Evolutionary conservation across 2,113 vertebrate species (phyloP), one percentile per base, ranked within the genome.

Genomic region (Seriola dumerili): DNA sequence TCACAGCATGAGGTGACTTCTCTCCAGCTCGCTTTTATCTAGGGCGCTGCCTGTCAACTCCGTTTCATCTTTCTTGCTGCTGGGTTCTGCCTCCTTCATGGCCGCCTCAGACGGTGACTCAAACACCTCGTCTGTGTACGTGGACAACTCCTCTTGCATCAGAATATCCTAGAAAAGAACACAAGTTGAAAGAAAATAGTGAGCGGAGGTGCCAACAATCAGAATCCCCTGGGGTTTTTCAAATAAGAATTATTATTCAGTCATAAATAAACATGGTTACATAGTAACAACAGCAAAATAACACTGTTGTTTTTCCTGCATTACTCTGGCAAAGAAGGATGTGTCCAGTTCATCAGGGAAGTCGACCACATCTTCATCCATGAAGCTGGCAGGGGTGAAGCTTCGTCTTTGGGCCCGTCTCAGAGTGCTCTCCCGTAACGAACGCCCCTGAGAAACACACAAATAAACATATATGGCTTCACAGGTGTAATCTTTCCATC

Each of bases 321-420:
- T 96, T 93, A 99, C 98, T 95, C 97, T 95, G 81, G 97, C 97
- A 1, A 99, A 99, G 94, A 99, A 99, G 25, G 98, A 99, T 0
- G 98, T 99, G 91, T 99, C 98, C 0, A 99, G 92, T 73, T 99
- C 98, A 58, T 99, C 98, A 0, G 97, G 96, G 78, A 99, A 98
- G 90, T 99, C 98, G 10, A 95, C 93, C 0, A 97, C 96, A 71
- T 99, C 98, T 83, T 99, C 98, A 87, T 99, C 98, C 90, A 99
- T 94, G 93, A 99, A 99, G 83, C 97, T 98, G 76, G 97, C 97
- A 0, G 97, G 98, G 0, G 97, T 98, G 86, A 99, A 99, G 93
- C 98, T 99, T 70, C 97, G 96, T 36, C 97, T 95, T 85, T 97
- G 97, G 25, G 94, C 94, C 50, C 95, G 94, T 46, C 94, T 92